phyloP scores from a whole-genome alignment of 1,140 invertebrate genomes.

The Megalonaias nervosa region DNA sequence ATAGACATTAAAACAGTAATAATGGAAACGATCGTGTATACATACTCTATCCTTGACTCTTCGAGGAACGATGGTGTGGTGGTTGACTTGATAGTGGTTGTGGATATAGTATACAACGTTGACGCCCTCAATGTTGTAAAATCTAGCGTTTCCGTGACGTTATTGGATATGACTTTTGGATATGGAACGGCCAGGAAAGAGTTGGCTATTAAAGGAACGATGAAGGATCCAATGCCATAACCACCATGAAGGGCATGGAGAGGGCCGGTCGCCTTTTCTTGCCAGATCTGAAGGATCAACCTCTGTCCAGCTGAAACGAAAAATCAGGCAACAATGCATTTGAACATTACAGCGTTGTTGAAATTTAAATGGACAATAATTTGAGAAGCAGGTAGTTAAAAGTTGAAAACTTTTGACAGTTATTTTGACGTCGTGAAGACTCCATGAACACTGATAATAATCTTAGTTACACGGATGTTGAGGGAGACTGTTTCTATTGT shows the following conservation, averaged over 20 bases:
- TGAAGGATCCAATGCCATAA: conserved; percentile 57
- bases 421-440: neutral
- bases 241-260: conserved; percentile 54
- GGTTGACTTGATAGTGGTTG: neutral
- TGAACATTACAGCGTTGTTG: too few species aligned
- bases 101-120: too few species aligned
- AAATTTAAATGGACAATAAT: too few species aligned
- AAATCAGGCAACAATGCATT: neutral
- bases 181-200: conserved; percentile 42
- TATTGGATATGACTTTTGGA: too few species aligned
- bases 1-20: conserved; percentile 31
- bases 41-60: conserved; percentile 47
- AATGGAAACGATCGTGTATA: conserved; percentile 43
- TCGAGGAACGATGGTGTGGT: conserved; percentile 27
- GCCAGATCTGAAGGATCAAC: conserved; percentile 48
- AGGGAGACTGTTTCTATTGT: too few species aligned
- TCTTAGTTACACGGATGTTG: too few species aligned
- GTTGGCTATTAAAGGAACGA: conserved; percentile 54
- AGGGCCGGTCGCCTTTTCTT: conserved; percentile 42
- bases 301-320: conserved; percentile 49
- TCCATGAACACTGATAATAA: neutral
- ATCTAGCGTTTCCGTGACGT: too few species aligned
- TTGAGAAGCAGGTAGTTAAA: neutral
- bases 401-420: neutral
- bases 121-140: too few species aligned